Base-by-base conservation (phyloP, 2,797 vertebrate genomes). In the Artibeus lituratus region DNA sequence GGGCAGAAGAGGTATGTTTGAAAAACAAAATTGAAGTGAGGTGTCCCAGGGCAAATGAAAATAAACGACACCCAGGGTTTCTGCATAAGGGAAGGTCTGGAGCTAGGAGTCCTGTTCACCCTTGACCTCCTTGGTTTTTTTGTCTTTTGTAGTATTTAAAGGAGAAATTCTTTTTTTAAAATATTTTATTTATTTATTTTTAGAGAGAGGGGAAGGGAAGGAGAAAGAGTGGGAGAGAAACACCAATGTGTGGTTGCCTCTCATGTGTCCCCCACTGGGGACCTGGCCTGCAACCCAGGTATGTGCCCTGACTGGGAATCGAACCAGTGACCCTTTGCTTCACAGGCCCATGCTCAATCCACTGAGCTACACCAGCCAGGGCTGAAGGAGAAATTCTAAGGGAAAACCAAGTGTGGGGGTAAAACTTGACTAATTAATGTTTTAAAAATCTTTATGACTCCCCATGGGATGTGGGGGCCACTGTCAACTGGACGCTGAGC, bases 351-450 rank as follows among this genome's bases (percentile, higher is more conserved):
- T n/a, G n/a, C n/a, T n/a, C n/a, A n/a, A n/a, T n/a, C n/a, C n/a
- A n/a, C n/a, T n/a, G n/a, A n/a, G n/a, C n/a, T n/a, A n/a, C n/a
- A n/a, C n/a, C n/a, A n/a, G n/a, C n/a, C n/a, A n/a, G n/a, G n/a
- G n/a, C n/a, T n/a, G n/a, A 93, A 70, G 42, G 57, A 72, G 55
- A 84, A 72, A 89, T 89, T 86, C 53, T 51, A 80, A 93, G 32
- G 21, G 57, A 91, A 89, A 87, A 69, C 10, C 59, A 44, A 72
- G 93, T 39, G 22, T 51, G 74, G 0, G 8, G 47, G 22, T 82
- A 90, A 47, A 81, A 67, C 37, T 37, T 81, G 55, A 57, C 24
- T 92, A 42, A 74, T 82, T 21, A 35, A 42, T 76, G 80, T 11
- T 70, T 84, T 77, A 29, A 83, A 81, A 91, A 11, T 59, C 1